Evolutionary conservation across 2,888 invertebrate genomes (phyloP).

Genomic region (Matsumyia berberina): DNA sequence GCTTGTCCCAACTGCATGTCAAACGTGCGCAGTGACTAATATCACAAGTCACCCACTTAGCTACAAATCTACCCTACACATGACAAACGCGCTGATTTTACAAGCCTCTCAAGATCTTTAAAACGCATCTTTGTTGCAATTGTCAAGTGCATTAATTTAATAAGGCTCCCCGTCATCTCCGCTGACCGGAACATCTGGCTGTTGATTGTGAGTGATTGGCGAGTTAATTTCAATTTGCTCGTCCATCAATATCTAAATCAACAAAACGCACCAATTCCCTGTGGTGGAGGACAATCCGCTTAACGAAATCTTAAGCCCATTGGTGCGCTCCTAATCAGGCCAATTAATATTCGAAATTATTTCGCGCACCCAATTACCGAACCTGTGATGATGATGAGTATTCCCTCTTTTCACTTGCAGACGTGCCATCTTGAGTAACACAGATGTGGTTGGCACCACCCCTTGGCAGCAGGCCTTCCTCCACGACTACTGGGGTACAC

Average conservation of each 20-base stretch:
- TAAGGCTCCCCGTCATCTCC: constrained; percentile 5
- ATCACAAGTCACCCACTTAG: too few species aligned
- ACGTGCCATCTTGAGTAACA: constrained; percentile 97
- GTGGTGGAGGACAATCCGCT: constrained; percentile 49
- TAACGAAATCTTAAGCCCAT: constrained; percentile 55
- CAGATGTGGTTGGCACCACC: constrained; percentile 94
- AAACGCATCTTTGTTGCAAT: background rate
- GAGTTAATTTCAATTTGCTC: constrained; percentile 49
- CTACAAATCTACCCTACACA: too few species aligned
- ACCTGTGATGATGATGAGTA: constrained; percentile 39
- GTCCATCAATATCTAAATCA: constrained; percentile 43
- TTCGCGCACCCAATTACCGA: constrained; percentile 62
- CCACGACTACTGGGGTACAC: constrained; percentile 99
- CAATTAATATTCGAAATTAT: constrained; percentile 70
- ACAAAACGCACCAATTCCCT: constrained; percentile 39
- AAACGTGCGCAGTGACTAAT: too few species aligned
- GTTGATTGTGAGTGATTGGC: constrained; percentile 44
- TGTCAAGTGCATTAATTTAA: constrained; percentile 23
- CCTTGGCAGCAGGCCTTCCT: constrained; percentile 92
- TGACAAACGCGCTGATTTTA: too few species aligned
- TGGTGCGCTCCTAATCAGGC: constrained; percentile 50
- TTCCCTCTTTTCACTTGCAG: constrained; percentile 86
- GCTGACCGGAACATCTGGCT: constrained; percentile 21
- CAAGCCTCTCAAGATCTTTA: too few species aligned
- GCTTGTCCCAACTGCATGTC: too few species aligned